Conservation (phyloP, 2,888 invertebrate genomes). For the Ectobius pallidus region DNA sequence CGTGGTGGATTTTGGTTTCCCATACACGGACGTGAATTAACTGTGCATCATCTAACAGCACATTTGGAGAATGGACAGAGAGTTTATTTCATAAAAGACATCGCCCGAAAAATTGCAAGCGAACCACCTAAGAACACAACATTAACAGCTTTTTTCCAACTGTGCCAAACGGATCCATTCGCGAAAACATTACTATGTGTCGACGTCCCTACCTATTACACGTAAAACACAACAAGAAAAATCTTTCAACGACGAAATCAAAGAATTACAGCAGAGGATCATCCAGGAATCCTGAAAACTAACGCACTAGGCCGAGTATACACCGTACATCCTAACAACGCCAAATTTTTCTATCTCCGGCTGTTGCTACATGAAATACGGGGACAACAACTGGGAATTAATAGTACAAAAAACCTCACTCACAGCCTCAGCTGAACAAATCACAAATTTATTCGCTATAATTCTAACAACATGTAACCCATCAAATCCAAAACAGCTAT, state of each 20-base stretch:
- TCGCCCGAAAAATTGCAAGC: slow-evolving; percentile 45
- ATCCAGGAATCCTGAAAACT: not conserved
- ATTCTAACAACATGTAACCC: not conserved
- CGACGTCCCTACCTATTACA: slow-evolving; percentile 39
- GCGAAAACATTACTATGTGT: slow-evolving; percentile 43
- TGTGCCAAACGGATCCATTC: slow-evolving; percentile 45
- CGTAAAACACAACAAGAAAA: slow-evolving; percentile 38
- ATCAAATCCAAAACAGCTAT: not conserved
- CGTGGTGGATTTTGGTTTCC: slow-evolving; percentile 49
- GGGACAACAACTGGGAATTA: too few species aligned
- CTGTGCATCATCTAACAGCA: slow-evolving; percentile 48
- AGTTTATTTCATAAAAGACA: slow-evolving; percentile 50
- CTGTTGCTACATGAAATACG: not conserved
- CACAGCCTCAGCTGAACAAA: not conserved
- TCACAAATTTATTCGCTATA: not conserved
- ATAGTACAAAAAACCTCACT: not conserved
- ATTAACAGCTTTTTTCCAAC: slow-evolving; percentile 46
- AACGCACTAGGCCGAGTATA: not conserved
- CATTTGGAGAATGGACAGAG: slow-evolving; percentile 49
- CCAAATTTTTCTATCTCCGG: not conserved
- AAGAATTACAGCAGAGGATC: too few species aligned
- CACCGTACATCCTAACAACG: not conserved
- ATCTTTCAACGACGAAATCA: not conserved
- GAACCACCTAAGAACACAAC: slow-evolving; percentile 42
- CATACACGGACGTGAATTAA: slow-evolving; percentile 48